phyloP scores from a whole-genome alignment of 2,113 vertebrate genomes.

The Arenaria interpres region DNA sequence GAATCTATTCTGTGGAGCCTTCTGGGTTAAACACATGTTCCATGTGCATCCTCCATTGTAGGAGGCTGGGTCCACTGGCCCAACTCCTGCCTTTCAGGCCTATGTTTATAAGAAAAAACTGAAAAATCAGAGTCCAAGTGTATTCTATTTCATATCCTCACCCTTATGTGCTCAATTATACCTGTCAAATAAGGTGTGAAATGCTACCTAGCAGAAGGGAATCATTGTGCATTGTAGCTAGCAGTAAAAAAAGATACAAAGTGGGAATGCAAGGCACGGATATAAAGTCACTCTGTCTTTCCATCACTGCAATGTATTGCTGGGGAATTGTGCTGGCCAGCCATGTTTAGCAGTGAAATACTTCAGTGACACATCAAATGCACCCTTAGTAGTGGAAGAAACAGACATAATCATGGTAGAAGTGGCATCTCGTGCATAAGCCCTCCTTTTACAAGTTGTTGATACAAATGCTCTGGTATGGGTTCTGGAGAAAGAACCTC shows the following conservation, averaged over 20 bases:
- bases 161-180: neutral
- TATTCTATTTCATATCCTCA: neutral
- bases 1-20: neutral
- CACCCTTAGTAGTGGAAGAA: neutral
- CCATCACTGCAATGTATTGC: neutral
- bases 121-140: neutral
- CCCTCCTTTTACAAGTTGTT: neutral
- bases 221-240: neutral
- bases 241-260: neutral
- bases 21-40: neutral
- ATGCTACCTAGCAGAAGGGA: neutral
- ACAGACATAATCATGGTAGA: neutral
- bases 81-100: neutral
- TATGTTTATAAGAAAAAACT: neutral
- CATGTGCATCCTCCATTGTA: rapidly evolving
- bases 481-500: neutral
- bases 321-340: neutral
- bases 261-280: neutral
- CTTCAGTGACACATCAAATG: neutral
- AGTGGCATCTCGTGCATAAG: neutral
- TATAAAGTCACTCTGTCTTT: neutral
- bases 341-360: neutral
- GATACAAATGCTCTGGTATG: neutral
- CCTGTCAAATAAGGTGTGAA: neutral
- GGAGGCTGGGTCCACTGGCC: neutral